A percentile compares a stretch with the other conserved stretches of the same genome.
These are phyloP conservation scores for Clarias magur DNA, from an alignment of 2,113 vertebrate genomes.

Conservation along the genomic window DNA sequence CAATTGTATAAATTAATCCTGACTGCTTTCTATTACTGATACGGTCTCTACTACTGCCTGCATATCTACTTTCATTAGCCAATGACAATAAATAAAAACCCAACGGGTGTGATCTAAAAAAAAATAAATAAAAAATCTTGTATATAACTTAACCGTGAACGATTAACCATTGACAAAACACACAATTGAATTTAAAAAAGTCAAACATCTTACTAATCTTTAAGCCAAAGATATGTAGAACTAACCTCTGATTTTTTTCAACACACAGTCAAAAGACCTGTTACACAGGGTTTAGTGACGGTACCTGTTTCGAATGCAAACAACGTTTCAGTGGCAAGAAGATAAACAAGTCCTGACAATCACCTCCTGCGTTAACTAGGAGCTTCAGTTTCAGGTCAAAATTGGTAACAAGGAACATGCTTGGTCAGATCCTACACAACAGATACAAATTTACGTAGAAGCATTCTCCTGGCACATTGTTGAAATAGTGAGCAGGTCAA, in stretches of 20 bases:
- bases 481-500: conserved; percentile 36
- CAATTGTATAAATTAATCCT: background rate
- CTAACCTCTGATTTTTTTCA: background rate
- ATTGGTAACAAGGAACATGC: background rate
- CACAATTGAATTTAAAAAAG: no score
- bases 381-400: conserved; percentile 12
- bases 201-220: background rate
- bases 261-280: conserved; percentile 35
- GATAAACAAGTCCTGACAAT: conserved; percentile 33
- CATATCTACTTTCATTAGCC: background rate
- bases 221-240: background rate
- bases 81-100: background rate
- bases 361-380: background rate
- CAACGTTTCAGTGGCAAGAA: background rate
- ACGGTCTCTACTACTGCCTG: no score
- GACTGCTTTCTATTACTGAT: background rate
- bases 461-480: conserved; percentile 27
- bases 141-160: background rate
- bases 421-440: conserved; percentile 1
- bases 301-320: conserved; percentile 25
- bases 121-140: background rate
- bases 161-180: background rate
- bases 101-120: background rate
- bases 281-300: conserved; percentile 23
- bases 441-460: background rate